Evolutionary conservation across 2,113 vertebrate species (phyloP), one percentile per base, ranked within the genome.

Genomic region (Perca schrenkii): DNA sequence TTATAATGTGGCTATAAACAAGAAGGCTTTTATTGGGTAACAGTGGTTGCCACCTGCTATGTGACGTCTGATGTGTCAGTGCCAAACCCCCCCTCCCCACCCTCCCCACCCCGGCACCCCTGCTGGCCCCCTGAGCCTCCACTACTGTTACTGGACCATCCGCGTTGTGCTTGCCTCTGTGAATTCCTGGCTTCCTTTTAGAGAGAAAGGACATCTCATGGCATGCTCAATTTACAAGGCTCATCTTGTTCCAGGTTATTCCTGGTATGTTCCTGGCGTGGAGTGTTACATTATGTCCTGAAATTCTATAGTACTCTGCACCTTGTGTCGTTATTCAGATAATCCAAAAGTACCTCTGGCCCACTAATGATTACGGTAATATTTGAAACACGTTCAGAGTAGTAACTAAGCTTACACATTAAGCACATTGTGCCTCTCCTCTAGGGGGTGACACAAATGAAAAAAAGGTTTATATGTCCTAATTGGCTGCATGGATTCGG

Each of bases 171-270:
- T 6, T 22, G 21, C 61, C 57, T 78, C 74, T 83, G 89, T 50
- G 8, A 70, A 53, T 83, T 85, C 62, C 64, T 65, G 14, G 5
- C 2, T 6, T 68, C 83, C 77, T 67, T 93, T 47, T 84, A 49
- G 1, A 62, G 77, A 15, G 17, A 17, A 12, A 22, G 47, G 69
- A 71, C n/a, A 64, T 84, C 52, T 22, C 3, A 28, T 16, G 5
- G 25, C 5, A 46, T 57, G 28, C 67, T 90, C 70, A 73, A 28
- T 53, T 86, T 58, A 68, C 85, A 63, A 43, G 22, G 40, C 50
- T 80, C 64, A 62, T 63, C 7, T 85, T 84, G 22, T 58, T 72
- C 50, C 66, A 17, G 43, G 36, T 85, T 86, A 86, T 85, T 89
- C 67, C 77, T 83, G 72, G 74, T n/a, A 46, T 61, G 66, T 69